Conservation (phyloP, 2,113 vertebrate species). For the Ursus arctos region DNA sequence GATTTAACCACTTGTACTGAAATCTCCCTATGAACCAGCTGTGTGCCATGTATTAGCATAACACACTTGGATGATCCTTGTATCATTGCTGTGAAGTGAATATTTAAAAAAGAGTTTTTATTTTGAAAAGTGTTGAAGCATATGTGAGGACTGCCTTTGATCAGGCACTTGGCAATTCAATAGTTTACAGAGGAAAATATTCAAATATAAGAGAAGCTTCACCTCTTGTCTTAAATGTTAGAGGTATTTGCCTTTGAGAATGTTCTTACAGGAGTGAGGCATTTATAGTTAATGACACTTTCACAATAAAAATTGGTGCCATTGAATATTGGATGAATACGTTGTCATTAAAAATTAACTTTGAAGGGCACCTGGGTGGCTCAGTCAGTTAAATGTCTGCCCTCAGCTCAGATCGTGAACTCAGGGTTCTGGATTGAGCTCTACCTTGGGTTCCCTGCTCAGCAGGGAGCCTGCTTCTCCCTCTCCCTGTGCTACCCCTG, state of each 20-base stretch:
- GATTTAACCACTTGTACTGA: neutral
- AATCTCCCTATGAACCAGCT: neutral
- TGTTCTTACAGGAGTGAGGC: neutral
- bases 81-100: neutral
- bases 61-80: neutral
- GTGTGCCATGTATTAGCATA: neutral
- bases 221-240: neutral
- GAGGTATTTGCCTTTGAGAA: neutral
- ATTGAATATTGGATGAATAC: neutral
- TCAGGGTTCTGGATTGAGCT: neutral
- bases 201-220: neutral
- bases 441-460: rapidly evolving
- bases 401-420: neutral
- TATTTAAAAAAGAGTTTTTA: neutral
- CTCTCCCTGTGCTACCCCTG: neutral
- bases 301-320: neutral
- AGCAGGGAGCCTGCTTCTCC: neutral
- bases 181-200: neutral
- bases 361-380: neutral
- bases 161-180: neutral
- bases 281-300: neutral
- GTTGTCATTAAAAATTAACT: neutral
- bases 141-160: neutral
- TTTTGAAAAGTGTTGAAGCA: conserved; percentile 2
- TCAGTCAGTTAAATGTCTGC: neutral